Conservation (phyloP, 2,113 vertebrate species). For the Phaethornis superciliosus region DNA sequence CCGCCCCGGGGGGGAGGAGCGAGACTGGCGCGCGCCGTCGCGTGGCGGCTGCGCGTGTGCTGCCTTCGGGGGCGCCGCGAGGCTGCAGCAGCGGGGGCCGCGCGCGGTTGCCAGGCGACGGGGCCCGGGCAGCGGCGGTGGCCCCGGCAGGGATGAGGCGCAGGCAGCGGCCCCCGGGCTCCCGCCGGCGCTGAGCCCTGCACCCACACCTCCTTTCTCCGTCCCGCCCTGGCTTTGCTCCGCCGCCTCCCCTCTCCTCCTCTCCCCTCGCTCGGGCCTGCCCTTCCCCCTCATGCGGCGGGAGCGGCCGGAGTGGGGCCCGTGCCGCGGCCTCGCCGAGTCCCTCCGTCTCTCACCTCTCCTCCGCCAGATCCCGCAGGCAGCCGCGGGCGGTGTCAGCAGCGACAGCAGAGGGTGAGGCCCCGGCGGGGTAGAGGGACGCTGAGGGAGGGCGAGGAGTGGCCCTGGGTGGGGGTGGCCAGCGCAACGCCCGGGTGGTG, state of each 20-base stretch:
- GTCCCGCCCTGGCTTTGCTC: neutral
- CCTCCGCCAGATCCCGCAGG: slow-evolving; percentile 48
- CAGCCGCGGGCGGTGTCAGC: slow-evolving; percentile 78
- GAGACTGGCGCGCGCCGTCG: neutral
- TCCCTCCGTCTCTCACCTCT: slow-evolving; percentile 53
- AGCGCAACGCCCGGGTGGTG: neutral
- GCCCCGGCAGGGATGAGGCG: slow-evolving; percentile 9
- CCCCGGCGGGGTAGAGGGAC: neutral
- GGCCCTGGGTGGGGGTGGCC: too few species aligned
- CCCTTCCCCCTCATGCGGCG: slow-evolving; percentile 15
- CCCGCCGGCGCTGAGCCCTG: neutral
- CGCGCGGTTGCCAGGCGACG: slow-evolving; percentile 50
- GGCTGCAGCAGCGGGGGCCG: neutral
- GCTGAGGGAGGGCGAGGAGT: neutral
- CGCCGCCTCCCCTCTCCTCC: neutral
- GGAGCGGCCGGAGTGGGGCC: slow-evolving; percentile 49
- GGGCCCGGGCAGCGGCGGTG: slow-evolving; percentile 4
- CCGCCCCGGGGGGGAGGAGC: too few species aligned
- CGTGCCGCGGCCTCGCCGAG: slow-evolving; percentile 49
- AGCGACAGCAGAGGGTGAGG: slow-evolving; percentile 47
- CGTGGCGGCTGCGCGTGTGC: neutral
- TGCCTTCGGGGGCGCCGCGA: neutral
- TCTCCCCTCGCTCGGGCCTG: neutral
- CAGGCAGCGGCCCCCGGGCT: neutral
- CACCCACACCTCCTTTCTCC: neutral